Base-by-base conservation (phyloP, 1,140 invertebrate genomes). In the Leptinotarsa texana region DNA sequence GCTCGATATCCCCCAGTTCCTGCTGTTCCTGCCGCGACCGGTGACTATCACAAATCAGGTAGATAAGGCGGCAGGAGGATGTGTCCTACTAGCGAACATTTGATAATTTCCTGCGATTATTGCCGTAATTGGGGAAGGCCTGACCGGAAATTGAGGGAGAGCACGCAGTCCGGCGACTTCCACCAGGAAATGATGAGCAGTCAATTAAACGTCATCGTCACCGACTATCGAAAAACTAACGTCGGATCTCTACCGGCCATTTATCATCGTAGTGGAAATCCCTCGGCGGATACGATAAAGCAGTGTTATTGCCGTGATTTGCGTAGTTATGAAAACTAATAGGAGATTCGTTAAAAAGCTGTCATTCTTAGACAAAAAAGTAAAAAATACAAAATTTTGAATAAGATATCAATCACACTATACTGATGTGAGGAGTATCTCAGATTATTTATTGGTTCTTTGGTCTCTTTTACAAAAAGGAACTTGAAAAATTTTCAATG, bases 51-150 rank as follows among this genome's bases (percentile, higher is more conserved):
- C 67, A 69, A 69, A 69, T 51, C 77, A 80, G 77, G 75, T 80
- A 81, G 81, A 82, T 81, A 81, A 82, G 80, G 80, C 78, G 80
- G 75, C 27, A 47, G 71, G 63, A 27, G 27, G 71, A 73, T 80
- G 76, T 67, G 79, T 80, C 80, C 78, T 78, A 79, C 72, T 78
- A 76, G 79, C 81, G 81, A 76, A 78, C 81, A 82, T 82, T 79
- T 80, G 81, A 81, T 81, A 81, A 82, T 81, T 82, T 82, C 81
- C 81, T 82, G 81, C 76, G 80, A 82, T 82, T 82, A 82, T 75
- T 72, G 47, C 63, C 73, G 78, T 80, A 82, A 82, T 82, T 81
- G 81, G 79, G 79, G 80, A 80, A 81, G 80, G 81, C 80, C 81
- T 78, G 78, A 78, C 80, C 81, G 81, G 81, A 82, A 82, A 82